Conservation (phyloP, 2,888 invertebrate species). For the Priocnemis perturbator region DNA sequence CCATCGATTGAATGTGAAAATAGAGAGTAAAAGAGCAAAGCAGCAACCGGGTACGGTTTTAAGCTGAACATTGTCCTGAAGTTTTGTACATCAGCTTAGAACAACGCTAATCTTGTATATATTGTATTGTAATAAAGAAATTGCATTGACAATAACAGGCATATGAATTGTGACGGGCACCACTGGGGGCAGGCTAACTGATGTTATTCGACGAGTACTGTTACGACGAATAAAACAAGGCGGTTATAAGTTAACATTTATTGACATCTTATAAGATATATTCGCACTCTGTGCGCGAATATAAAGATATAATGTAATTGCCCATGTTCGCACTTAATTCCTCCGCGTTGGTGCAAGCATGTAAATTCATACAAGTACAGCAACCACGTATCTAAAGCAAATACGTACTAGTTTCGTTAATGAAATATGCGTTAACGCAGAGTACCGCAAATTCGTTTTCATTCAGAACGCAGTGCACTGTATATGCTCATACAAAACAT, state of each 20-base stretch:
- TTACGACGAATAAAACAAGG: not conserved
- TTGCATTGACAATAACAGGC: constrained; percentile 59
- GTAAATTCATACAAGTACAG: no score
- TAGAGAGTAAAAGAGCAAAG: not conserved
- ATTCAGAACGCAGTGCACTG: no score
- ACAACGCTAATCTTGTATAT: constrained; percentile 65
- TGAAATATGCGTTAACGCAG: no score
- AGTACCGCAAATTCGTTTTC: no score
- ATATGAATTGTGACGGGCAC: constrained; percentile 11
- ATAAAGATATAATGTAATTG: no score
- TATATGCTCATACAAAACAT: no score
- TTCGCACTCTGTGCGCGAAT: not conserved
- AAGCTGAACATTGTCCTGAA: constrained; percentile 11
- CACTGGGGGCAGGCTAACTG: not conserved
- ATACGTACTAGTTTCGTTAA: no score
- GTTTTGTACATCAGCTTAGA: constrained; percentile 39
- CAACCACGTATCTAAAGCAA: no score
- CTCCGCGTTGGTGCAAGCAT: no score
- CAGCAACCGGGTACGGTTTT: constrained; percentile 1
- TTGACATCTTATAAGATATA: constrained; percentile 4
- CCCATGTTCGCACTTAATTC: no score
- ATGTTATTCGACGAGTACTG: not conserved
- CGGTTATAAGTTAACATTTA: constrained; percentile 10
- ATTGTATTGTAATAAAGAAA: constrained; percentile 69
- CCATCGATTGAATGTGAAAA: not conserved